phyloP scores from a whole-genome alignment of 1,140 invertebrate species.

The Chymomyza costata region DNA sequence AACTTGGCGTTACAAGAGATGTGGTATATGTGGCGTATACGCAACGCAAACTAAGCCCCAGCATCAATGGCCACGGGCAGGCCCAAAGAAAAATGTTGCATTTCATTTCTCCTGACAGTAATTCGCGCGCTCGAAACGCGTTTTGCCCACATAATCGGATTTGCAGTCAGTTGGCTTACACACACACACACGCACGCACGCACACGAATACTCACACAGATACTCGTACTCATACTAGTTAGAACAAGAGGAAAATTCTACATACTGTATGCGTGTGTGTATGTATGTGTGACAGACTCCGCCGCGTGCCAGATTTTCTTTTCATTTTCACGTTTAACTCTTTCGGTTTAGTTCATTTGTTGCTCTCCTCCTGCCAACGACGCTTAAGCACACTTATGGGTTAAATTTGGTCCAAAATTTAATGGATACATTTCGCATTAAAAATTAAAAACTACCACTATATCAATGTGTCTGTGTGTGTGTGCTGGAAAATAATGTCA shows the following conservation, averaged over 20 bases:
- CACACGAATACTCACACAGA: constrained; percentile 6
- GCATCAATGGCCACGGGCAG: constrained; percentile 48
- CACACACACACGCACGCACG: constrained; percentile 3
- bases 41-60: constrained; percentile 16
- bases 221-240: constrained; percentile 1
- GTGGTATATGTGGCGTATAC: constrained; percentile 57
- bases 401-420: constrained; percentile 7
- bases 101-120: constrained; percentile 67
- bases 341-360: background rate
- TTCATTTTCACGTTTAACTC: background rate
- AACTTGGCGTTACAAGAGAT: too few relatives aligned
- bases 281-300: too few relatives aligned
- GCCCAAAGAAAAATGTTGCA: constrained; percentile 63
- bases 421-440: constrained; percentile 24
- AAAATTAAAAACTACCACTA: constrained; percentile 37
- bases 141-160: constrained; percentile 67
- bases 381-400: constrained; percentile 1
- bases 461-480: too few relatives aligned
- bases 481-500: too few relatives aligned
- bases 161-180: constrained; percentile 20
- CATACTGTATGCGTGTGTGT: too few relatives aligned
- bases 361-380: background rate
- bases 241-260: background rate
- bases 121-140: constrained; percentile 57
- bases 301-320: background rate